Conservation (phyloP, 2,888 invertebrate genomes). For the Pecten maximus region DNA sequence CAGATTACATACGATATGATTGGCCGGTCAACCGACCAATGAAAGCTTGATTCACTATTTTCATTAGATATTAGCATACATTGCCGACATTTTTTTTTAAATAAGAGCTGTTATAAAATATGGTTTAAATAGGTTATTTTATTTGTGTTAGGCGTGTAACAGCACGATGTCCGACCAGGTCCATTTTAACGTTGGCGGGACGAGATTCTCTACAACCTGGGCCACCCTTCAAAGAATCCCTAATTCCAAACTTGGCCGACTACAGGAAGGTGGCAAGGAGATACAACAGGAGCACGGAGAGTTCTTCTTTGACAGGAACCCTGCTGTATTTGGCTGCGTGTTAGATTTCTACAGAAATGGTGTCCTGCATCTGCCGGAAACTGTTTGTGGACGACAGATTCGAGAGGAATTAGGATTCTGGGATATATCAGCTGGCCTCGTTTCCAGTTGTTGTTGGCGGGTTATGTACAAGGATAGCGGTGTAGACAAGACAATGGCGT, state of each 20-base stretch:
- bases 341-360: constrained; percentile 68
- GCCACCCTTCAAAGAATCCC: background rate
- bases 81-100: no score
- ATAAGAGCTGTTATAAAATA: no score
- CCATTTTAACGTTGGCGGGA: background rate
- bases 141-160: no score
- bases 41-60: no score
- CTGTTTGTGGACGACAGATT: constrained; percentile 61
- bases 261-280: background rate
- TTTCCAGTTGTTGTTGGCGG: constrained; percentile 69
- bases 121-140: no score
- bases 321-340: constrained; percentile 64
- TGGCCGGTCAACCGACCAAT: no score
- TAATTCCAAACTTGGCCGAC: background rate
- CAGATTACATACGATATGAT: no score
- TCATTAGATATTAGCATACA: no score
- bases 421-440: constrained; percentile 61
- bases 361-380: constrained; percentile 67
- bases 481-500: background rate
- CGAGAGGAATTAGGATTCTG: constrained; percentile 67
- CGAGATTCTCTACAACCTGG: background rate
- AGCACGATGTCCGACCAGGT: background rate
- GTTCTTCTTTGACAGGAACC: constrained; percentile 73
- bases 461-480: constrained; percentile 52
- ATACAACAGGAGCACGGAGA: constrained; percentile 33